Evolutionary conservation across 2,113 vertebrate genomes (phyloP), one percentile per base, ranked within the genome.

Genomic region (Psilopsiagon aymara): DNA sequence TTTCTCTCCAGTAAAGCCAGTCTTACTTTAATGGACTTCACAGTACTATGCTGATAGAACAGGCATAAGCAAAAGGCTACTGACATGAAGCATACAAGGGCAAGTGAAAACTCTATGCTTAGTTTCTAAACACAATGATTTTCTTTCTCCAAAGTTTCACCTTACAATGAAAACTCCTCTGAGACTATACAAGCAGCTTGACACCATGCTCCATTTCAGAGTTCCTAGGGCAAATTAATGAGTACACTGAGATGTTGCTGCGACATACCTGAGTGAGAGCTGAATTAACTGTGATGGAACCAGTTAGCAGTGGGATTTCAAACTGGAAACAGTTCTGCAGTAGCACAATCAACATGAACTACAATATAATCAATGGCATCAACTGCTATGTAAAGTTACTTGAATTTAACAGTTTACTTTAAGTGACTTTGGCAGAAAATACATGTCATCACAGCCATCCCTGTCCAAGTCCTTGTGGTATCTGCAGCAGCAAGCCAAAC

Each of bases 211-310:
- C 28, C 35, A 27, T 29, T 82, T 69, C 63, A 53, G 17, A 70
- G 27, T 19, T 90, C 43, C 44, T 9, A 60, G 7, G 46, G 41
- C 37, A 77, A 88, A n/a, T 18, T 80, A 81, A 60, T 28, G 35
- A 52, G 16, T 19, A 63, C 13, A 59, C 10, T 0, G 21, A 78
- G 27, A 37, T 43, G 15, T 10, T 62, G 29, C 31, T 29, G 46
- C 29, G 51, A 68, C 17, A 37, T 13, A 77, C 7, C n/a, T 8
- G 24, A 88, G 11, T 0, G 0, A 62, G n/a, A 88, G n/a, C 35
- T 51, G n/a, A 53, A 84, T 86, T 81, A 75, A 71, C 47, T 18
- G 2, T 23, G 39, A 74, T 12, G 10, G 35, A 70, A 68, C 33
- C 1, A 3, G 21, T 77, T 29, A 93, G 46, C 25, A 25, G 53